Conservation (phyloP, 2,797 vertebrate genomes). For the Artibeus lituratus region DNA sequence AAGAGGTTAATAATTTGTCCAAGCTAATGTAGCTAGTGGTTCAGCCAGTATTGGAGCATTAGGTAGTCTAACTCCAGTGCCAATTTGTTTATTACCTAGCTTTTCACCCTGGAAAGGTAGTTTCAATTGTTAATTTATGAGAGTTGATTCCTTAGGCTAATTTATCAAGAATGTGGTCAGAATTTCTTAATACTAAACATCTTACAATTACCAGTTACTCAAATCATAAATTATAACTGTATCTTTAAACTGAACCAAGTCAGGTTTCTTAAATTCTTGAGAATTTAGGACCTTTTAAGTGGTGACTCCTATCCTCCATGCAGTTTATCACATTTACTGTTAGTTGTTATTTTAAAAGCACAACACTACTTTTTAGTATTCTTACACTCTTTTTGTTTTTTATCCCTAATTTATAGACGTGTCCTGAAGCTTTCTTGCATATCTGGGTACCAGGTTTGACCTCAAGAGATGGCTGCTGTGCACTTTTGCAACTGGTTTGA, state of each 20-base stretch:
- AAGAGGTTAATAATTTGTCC: slow-evolving; percentile 30
- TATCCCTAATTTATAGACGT: slow-evolving; percentile 85
- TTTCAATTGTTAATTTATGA: not conserved
- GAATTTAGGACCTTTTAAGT: slow-evolving; percentile 12
- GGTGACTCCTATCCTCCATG: not conserved
- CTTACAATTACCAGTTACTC: not conserved
- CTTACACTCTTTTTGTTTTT: not conserved
- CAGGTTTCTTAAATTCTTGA: slow-evolving; percentile 43
- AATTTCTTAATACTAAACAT: slow-evolving; percentile 52
- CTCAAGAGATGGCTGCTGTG: slow-evolving; percentile 87
- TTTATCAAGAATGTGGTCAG: not conserved
- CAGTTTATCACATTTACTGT: not conserved
- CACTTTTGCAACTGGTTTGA: slow-evolving; percentile 81
- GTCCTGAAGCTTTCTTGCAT: slow-evolving; percentile 88
- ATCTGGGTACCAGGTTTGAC: slow-evolving; percentile 84
- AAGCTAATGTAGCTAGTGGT: not conserved
- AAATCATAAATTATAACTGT: not conserved
- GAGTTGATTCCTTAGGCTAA: slow-evolving; percentile 20
- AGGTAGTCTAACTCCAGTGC: not conserved
- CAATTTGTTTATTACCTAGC: not conserved
- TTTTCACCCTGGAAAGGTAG: not conserved
- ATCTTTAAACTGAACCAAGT: not conserved
- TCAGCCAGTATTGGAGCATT: slow-evolving; percentile 11
- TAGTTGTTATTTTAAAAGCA: not conserved
- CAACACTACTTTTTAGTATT: not conserved